A percentile compares a stretch with the other conserved stretches of the same genome.
These are phyloP conservation scores for Engraulis encrasicolus DNA, from an alignment of 2,113 vertebrate species.

Conservation along the genomic window DNA sequence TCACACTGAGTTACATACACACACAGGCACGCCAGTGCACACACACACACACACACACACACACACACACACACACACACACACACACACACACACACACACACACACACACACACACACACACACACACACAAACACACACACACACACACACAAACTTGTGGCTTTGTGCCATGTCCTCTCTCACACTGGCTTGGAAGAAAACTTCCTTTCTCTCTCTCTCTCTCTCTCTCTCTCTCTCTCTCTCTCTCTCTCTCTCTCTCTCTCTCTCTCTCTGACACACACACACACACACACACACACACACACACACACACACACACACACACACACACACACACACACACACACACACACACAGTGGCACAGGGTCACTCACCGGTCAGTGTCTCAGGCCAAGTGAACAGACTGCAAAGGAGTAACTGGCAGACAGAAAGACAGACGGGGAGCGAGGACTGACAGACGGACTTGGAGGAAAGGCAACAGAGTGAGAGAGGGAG, in stretches of 20 bases:
- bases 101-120: neutral
- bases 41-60: too few relatives aligned
- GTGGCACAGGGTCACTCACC: neutral
- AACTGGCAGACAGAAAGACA: neutral
- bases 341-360: neutral
- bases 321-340: neutral
- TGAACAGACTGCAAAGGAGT: neutral
- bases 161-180: neutral
- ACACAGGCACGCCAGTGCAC: too few relatives aligned
- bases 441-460: neutral
- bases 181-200: too few relatives aligned
- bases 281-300: neutral
- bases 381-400: neutral
- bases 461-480: too few relatives aligned
- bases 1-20: too few relatives aligned
- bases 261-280: neutral
- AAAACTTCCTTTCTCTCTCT: neutral
- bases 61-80: neutral
- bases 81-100: neutral
- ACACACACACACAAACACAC: neutral
- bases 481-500: neutral
- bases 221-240: neutral
- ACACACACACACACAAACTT: neutral
- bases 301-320: constrained; percentile 12
- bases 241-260: neutral